Base-by-base conservation (phyloP, 2,888 invertebrate species). In the Harpalus rufipes region DNA sequence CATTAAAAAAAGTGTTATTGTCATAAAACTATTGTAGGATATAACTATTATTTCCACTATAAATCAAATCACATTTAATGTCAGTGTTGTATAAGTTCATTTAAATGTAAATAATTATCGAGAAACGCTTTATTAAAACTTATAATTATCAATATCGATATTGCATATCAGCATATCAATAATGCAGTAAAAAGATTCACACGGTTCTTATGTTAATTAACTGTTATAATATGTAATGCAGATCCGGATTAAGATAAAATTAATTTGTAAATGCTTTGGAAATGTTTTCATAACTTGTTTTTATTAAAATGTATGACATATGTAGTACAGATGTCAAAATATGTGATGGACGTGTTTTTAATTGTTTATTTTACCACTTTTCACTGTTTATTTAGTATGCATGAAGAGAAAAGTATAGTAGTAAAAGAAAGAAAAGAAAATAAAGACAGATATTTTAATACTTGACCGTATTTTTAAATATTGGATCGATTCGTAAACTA, bases 171-270 rank as follows among this genome's bases (percentile, higher is more conserved):
- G 41, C 16, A 18, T 44, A 25, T 74, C 72, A 74, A 18, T 74
- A 74, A 44, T 74, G 72, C 72, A 74, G 72, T 74, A 74, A 74
- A 74, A 41, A n/a, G 72, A 74, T 74, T 74, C 72, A 74, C 72
- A 74, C 72, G 72, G 44, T 74, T 44, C 16, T 44, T 74, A 74
- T 74, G 72, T 16, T 44, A 74, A 74, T 74, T 21, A 8, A 65
- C 7, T 4, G n/a, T 32, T 68, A 25, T 63, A 32, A 63, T 63
- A 51, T 12, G 44, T 39, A 68, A 68, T 18, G 21, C 72, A 44
- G 68, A 68, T 32, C 68, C 68, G 68, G 68, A 68, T 63, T 63
- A 18, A 18, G 10, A 8, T 7, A 21, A 21, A 21, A 21, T 21
- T 63, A 63, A 21, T 25, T 7, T 59, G 5, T 32, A 32, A 59